phyloP scores from a whole-genome alignment of 2,888 invertebrate species.

The Brachyptera putata region DNA sequence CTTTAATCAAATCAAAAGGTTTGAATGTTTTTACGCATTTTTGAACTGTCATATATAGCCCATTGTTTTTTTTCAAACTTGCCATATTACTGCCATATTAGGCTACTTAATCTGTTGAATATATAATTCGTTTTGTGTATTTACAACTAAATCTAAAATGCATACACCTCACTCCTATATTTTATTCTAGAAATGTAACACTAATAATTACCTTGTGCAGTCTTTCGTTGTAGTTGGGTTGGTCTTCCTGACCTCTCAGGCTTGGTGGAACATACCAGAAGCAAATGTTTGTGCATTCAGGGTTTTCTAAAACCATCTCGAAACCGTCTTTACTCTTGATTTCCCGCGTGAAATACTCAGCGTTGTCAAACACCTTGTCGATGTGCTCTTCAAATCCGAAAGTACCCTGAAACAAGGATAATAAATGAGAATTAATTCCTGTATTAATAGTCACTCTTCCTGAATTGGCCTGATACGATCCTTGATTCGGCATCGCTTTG shows the following conservation, averaged over 20 bases:
- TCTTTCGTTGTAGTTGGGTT: conserved; percentile 57
- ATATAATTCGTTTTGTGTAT: too few species aligned
- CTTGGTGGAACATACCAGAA: conserved; percentile 94
- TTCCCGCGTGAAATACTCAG: conserved; percentile 63
- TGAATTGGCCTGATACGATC: too few species aligned
- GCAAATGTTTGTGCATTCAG: conserved; percentile 92
- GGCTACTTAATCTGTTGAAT: too few species aligned
- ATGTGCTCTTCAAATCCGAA: conserved; percentile 72
- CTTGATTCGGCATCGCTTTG: too few species aligned
- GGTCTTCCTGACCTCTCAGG: conserved; percentile 52
- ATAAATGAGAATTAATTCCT: conserved; percentile 17
- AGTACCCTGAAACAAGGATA: conserved; percentile 60
- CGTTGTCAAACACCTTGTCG: conserved; percentile 71
- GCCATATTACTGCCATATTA: too few species aligned
- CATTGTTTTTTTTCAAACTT: too few species aligned
- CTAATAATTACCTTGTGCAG: conserved; percentile 65
- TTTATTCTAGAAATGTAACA: too few species aligned
- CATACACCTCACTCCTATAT: too few species aligned
- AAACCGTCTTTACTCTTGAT: conserved; percentile 68
- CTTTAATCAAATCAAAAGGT: too few species aligned
- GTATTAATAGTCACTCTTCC: neutral
- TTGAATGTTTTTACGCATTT: too few species aligned
- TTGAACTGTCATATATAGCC: too few species aligned
- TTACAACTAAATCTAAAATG: too few species aligned
- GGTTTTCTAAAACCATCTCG: conserved; percentile 65